Conservation (phyloP, 2,113 vertebrate genomes). For the Oryzias javanicus region DNA sequence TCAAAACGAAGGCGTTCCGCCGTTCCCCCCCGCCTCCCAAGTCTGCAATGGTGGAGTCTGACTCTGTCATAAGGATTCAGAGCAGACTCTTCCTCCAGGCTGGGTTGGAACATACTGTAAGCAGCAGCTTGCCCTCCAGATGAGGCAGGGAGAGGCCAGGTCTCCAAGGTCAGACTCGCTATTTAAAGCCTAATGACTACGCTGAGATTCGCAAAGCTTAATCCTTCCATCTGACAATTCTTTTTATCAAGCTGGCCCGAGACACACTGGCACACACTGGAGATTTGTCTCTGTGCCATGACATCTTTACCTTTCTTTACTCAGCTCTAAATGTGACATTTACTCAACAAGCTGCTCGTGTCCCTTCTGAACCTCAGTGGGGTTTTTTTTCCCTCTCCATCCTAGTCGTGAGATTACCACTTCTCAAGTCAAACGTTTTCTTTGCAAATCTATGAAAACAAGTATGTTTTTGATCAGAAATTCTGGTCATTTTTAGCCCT, state of each 20-base stretch:
- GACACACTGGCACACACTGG: slow-evolving; percentile 53
- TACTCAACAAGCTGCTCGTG: slow-evolving; percentile 42
- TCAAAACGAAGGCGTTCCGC: no score
- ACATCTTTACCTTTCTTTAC: slow-evolving; percentile 42
- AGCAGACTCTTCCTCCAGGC: slow-evolving; percentile 41
- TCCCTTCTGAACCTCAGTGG: slow-evolving; percentile 23
- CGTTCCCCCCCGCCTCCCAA: slow-evolving; percentile 3
- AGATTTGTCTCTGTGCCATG: slow-evolving; percentile 57
- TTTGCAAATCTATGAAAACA: slow-evolving; percentile 26
- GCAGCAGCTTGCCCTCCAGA: slow-evolving; percentile 62
- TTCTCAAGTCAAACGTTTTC: slow-evolving; percentile 20
- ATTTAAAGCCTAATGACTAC: slow-evolving; percentile 65
- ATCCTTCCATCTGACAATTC: slow-evolving; percentile 58
- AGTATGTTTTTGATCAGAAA: slow-evolving; percentile 22
- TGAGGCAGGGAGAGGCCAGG: slow-evolving; percentile 47
- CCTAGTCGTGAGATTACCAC: background rate
- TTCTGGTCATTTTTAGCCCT: slow-evolving; percentile 21
- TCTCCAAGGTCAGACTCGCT: slow-evolving; percentile 51
- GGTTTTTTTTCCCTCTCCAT: slow-evolving; percentile 3
- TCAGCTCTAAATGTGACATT: slow-evolving; percentile 53
- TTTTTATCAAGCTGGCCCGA: slow-evolving; percentile 50
- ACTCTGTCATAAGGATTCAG: slow-evolving; percentile 35
- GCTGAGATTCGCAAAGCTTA: slow-evolving; percentile 46
- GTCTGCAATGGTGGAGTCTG: slow-evolving; percentile 11
- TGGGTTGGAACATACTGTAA: slow-evolving; percentile 43